Evolutionary conservation across 2,888 invertebrate species (phyloP).

Genomic region (Choreutis nemorana): DNA sequence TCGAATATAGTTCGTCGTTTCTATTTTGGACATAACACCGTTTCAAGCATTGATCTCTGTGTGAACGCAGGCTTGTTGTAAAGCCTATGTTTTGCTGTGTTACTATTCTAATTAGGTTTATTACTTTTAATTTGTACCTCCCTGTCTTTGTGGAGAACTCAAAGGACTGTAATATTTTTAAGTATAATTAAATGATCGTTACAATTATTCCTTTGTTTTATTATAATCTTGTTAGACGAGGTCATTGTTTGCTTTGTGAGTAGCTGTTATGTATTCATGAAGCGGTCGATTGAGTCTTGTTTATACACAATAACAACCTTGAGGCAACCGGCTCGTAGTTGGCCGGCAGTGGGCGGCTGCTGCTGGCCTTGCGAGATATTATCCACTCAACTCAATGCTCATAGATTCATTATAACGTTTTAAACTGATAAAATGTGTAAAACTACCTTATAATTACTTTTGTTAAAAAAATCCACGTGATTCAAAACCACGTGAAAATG

Average conservation of each 20-base stretch:
- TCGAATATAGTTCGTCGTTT: constrained; percentile 10
- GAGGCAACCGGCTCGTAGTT: constrained; percentile 23
- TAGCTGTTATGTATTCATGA: not conserved
- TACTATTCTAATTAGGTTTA: constrained; percentile 56
- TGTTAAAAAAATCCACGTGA: no score
- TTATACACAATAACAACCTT: constrained; percentile 63
- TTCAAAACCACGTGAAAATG: no score
- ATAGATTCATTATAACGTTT: no score
- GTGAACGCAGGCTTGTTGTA: constrained; percentile 51
- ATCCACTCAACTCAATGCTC: constrained; percentile 5
- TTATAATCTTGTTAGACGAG: not conserved
- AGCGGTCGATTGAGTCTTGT: constrained; percentile 29
- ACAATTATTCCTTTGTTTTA: constrained; percentile 23
- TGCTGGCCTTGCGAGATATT: constrained; percentile 10
- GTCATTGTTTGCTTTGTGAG: not conserved
- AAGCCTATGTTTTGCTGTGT: constrained; percentile 56
- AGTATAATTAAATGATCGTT: constrained; percentile 37
- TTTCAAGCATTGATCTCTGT: constrained; percentile 55
- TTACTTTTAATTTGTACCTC: constrained; percentile 33
- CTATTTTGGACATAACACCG: constrained; percentile 41
- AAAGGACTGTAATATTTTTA: constrained; percentile 54
- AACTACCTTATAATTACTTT: no score
- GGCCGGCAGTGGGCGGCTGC: constrained; percentile 23
- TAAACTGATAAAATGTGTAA: no score
- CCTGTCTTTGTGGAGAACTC: constrained; percentile 24